A percentile compares a stretch with the other conserved stretches of the same genome.
phyloP scores from a whole-genome alignment of 2,888 invertebrate species.

The Cancer borealis region DNA sequence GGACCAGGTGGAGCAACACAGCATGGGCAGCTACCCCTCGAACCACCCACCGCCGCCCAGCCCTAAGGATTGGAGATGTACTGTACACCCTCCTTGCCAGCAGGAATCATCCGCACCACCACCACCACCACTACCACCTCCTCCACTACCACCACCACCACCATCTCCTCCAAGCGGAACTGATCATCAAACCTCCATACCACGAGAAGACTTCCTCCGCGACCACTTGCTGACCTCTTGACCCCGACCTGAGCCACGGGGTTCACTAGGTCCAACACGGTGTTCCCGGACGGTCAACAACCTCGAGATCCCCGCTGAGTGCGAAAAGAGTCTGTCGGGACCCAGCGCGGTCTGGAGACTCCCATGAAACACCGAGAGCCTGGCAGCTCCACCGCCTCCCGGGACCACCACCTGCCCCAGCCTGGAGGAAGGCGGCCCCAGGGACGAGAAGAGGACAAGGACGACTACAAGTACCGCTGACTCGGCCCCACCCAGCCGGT shows the following conservation, averaged over 20 bases:
- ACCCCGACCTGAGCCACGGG: constrained; percentile 77
- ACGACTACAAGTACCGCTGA: neutral
- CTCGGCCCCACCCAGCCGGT: constrained; percentile 13
- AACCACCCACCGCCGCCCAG: neutral
- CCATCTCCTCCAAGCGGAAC: constrained; percentile 6
- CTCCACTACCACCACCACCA: neutral
- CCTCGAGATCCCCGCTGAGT: neutral
- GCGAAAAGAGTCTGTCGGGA: neutral
- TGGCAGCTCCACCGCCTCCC: neutral
- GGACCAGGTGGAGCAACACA: neutral
- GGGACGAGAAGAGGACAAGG: constrained; percentile 22
- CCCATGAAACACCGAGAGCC: neutral
- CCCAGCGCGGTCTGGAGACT: neutral
- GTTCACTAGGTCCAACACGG: constrained; percentile 72
- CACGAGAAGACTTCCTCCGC: constrained; percentile 47
- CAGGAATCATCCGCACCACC: neutral
- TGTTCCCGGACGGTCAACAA: constrained; percentile 59
- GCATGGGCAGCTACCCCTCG: neutral
- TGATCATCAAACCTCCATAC: neutral
- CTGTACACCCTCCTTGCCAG: constrained; percentile 14
- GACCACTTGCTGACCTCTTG: constrained; percentile 73
- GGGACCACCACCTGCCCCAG: neutral
- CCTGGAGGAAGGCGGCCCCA: neutral
- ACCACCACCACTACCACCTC: constrained; percentile 7
- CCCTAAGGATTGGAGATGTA: neutral